Conservation (phyloP, 2,113 vertebrate genomes). For the Antechinus stuartii region DNA sequence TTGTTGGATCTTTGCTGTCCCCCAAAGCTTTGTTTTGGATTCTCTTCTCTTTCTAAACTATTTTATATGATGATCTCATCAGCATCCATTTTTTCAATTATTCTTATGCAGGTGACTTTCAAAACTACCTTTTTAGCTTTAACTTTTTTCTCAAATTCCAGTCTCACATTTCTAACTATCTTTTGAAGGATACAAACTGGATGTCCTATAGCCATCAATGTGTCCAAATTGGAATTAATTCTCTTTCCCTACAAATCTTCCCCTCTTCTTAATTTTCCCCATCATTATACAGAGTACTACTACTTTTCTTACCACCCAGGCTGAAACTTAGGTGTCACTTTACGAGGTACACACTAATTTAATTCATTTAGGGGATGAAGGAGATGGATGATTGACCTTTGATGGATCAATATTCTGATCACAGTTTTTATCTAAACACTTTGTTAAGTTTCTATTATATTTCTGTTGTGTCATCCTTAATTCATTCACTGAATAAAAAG, state of each 20-base stretch:
- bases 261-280: background rate
- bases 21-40: background rate
- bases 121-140: background rate
- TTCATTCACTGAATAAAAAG: background rate
- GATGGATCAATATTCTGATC: background rate
- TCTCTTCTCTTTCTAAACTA: background rate
- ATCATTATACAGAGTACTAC: background rate
- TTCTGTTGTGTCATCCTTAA: background rate
- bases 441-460: background rate
- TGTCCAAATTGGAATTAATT: background rate
- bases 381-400: background rate
- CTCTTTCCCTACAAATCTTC: background rate
- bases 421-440: background rate
- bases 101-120: background rate
- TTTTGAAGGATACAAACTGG: background rate
- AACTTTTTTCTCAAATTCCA: background rate
- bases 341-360: background rate
- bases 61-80: background rate
- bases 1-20: background rate
- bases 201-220: background rate
- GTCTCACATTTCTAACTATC: background rate
- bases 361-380: background rate
- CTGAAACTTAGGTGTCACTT: background rate
- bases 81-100: background rate
- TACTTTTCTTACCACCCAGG: background rate